A percentile compares a stretch with the other conserved stretches of the same genome.
phyloP scores from a whole-genome alignment of 1,140 invertebrate species.

The Nasonia vitripennis region DNA sequence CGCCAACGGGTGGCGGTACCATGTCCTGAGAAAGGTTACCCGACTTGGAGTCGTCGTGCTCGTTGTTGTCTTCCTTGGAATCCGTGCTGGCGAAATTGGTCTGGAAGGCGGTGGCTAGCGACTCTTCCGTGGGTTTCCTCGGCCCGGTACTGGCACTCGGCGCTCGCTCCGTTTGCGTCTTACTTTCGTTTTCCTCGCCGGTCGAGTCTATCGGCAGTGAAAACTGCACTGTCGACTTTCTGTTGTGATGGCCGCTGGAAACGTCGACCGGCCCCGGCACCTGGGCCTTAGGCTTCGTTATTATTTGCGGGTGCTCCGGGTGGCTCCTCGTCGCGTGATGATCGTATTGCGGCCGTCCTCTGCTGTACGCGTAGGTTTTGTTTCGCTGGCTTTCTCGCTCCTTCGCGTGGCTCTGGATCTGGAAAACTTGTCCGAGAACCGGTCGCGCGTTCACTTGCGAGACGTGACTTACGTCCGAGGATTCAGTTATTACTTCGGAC shows the following conservation, averaged over 20 bases:
- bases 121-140: slow-evolving; percentile 59
- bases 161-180: slow-evolving; percentile 65
- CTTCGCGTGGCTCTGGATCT: slow-evolving; percentile 27
- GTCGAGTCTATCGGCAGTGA: slow-evolving; percentile 66
- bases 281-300: slow-evolving; percentile 67
- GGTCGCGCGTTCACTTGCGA: slow-evolving; percentile 50
- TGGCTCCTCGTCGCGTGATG: slow-evolving; percentile 60
- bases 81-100: slow-evolving; percentile 65
- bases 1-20: slow-evolving; percentile 66
- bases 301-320: slow-evolving; percentile 69
- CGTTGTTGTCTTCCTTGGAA: slow-evolving; percentile 34
- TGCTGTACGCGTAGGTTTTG: background rate
- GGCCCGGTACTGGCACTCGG: slow-evolving; percentile 59
- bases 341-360: background rate
- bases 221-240: slow-evolving; percentile 62
- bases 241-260: slow-evolving; percentile 56
- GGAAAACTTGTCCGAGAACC: slow-evolving; percentile 55
- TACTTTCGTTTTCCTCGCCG: slow-evolving; percentile 64
- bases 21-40: slow-evolving; percentile 67
- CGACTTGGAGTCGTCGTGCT: background rate
- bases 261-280: slow-evolving; percentile 67
- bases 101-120: slow-evolving; percentile 63
- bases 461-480: slow-evolving; percentile 39
- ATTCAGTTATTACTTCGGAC: slow-evolving; percentile 55
- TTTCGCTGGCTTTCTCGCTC: slow-evolving; percentile 32